Percentiles rank a stretch among this genome's conserved stretches.
These are phyloP conservation scores for Charanyca ferruginea DNA, from an alignment of 2,888 invertebrate species.

Conservation along the genomic window DNA sequence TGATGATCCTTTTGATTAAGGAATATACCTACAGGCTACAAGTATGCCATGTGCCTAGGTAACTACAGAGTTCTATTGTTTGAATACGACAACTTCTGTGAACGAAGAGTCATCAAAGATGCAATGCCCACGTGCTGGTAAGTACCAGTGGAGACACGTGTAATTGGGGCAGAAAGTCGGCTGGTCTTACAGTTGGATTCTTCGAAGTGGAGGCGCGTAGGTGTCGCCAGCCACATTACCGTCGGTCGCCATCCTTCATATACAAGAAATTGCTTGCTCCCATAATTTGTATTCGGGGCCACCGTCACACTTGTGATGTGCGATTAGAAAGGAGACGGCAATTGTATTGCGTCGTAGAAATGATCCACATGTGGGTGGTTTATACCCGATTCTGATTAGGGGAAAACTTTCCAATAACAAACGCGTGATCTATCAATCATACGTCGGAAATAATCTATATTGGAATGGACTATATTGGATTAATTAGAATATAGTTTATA, in stretches of 20 bases:
- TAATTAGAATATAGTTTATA: too few species aligned
- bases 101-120: constrained; percentile 51
- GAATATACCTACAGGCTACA: constrained; percentile 6
- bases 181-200: constrained; percentile 85
- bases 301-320: constrained; percentile 86
- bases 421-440: constrained; percentile 51
- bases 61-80: neutral
- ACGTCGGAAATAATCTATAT: constrained; percentile 1
- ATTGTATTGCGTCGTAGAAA: constrained; percentile 83
- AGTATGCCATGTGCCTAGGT: neutral
- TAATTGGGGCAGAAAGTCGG: constrained; percentile 86
- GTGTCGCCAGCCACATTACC: constrained; percentile 82
- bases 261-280: constrained; percentile 88
- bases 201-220: constrained; percentile 85
- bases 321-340: constrained; percentile 89
- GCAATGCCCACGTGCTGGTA: constrained; percentile 59
- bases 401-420: constrained; percentile 65
- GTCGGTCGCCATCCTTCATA: constrained; percentile 85
- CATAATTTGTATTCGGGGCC: constrained; percentile 90
- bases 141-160: constrained; percentile 62
- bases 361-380: constrained; percentile 81
- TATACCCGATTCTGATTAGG: constrained; percentile 71
- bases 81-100: neutral
- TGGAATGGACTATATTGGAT: too few species aligned
- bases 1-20: neutral